Percentiles rank a stretch among this genome's conserved stretches.
phyloP scores from a whole-genome alignment of 2,888 invertebrate species.

The Anoncus sp. region DNA sequence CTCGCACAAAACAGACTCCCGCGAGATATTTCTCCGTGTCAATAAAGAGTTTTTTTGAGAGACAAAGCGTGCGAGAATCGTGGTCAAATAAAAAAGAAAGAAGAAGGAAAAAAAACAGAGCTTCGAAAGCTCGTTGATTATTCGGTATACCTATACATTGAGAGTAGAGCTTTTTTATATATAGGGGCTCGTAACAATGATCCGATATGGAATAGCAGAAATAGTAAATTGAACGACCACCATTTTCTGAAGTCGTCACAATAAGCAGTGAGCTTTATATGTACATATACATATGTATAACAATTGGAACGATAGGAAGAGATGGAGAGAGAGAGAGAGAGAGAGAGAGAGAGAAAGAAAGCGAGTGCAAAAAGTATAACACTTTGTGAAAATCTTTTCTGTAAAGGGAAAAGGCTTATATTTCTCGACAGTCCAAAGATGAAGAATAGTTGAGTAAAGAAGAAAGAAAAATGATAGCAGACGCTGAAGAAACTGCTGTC shows the following conservation, averaged over 20 bases:
- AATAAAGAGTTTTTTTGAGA: conserved; percentile 11
- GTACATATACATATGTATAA: no score
- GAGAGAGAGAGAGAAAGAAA: neutral
- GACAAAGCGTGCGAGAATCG: conserved; percentile 42
- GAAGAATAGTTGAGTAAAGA: conserved; percentile 8
- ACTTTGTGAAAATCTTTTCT: conserved; percentile 37
- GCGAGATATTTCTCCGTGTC: conserved; percentile 33
- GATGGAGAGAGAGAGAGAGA: neutral
- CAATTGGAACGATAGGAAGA: no score
- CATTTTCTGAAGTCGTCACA: neutral
- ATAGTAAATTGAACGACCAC: conserved; percentile 12
- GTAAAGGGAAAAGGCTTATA: conserved; percentile 29
- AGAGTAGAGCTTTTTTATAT: conserved; percentile 1
- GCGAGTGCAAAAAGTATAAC: neutral
- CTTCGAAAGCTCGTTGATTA: conserved; percentile 26
- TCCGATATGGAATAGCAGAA: conserved; percentile 5
- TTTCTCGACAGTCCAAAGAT: conserved; percentile 27
- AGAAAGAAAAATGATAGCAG: conserved; percentile 27
- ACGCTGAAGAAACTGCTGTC: conserved; percentile 50
- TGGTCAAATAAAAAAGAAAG: conserved; percentile 10
- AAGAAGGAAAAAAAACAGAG: conserved; percentile 11
- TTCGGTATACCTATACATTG: conserved; percentile 14
- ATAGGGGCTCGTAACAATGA: conserved; percentile 14
- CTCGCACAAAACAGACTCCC: conserved; percentile 5
- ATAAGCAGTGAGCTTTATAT: neutral